phyloP scores from a whole-genome alignment of 2,888 invertebrate genomes.

The Cryptocephalus moraei region DNA sequence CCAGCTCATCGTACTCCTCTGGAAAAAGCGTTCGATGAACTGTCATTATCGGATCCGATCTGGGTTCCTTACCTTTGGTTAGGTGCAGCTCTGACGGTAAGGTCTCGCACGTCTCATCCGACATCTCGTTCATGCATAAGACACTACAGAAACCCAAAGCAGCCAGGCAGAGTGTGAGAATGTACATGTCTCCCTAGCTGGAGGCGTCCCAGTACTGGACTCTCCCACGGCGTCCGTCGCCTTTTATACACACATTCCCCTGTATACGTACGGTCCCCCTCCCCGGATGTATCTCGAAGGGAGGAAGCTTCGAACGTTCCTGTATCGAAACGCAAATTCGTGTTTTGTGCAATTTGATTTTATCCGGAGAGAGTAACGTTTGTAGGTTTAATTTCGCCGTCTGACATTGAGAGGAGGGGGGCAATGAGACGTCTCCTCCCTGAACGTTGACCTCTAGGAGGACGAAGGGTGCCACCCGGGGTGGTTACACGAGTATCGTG shows the following conservation, averaged over 20 bases:
- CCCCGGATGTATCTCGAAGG: background rate
- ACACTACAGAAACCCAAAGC: conserved; percentile 18
- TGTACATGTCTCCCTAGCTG: conserved; percentile 14
- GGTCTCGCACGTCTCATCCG: conserved; percentile 76
- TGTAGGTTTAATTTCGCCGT: too few relatives aligned
- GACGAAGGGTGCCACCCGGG: conserved; percentile 3
- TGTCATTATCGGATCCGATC: too few relatives aligned
- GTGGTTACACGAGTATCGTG: conserved; percentile 18
- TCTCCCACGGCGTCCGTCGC: conserved; percentile 2
- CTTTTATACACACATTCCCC: conserved; percentile 12
- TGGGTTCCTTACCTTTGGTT: conserved; percentile 56
- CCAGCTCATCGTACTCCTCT: conserved; percentile 85
- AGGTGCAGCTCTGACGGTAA: conserved; percentile 78
- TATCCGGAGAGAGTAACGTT: too few relatives aligned
- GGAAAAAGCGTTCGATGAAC: conserved; percentile 16
- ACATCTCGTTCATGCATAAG: conserved; percentile 26
- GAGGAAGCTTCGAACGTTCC: background rate
- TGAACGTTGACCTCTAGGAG: conserved; percentile 13
- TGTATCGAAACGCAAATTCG: background rate
- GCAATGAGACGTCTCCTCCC: background rate
- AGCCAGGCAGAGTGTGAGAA: conserved; percentile 17
- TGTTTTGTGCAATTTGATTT: too few relatives aligned
- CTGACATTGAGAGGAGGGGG: too few relatives aligned
- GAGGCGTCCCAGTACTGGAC: conserved; percentile 9
- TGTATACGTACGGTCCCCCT: background rate